These are phyloP conservation scores for Cataglyphis albicans DNA, from an alignment of 2,888 invertebrate species.

Conservation along the genomic window DNA sequence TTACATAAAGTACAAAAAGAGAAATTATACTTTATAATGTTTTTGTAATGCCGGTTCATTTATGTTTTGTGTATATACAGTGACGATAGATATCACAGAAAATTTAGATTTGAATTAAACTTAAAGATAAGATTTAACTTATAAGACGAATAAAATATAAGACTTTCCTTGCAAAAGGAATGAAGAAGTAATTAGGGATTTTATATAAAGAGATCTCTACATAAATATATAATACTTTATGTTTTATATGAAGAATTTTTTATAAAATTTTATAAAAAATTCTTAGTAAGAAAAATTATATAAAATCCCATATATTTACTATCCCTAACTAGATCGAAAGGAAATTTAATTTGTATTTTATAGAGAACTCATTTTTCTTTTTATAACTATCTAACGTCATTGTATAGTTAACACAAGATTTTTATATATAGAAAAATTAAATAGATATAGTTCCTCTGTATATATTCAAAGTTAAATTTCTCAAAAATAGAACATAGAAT, in stretches of 20 bases:
- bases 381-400: constrained; percentile 15
- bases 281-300: neutral
- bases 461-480: constrained; percentile 1
- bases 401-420: neutral
- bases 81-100: constrained; percentile 5
- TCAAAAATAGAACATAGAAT: neutral
- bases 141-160: neutral
- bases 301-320: neutral
- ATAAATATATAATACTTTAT: neutral
- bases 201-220: neutral
- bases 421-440: neutral
- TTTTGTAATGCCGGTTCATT: neutral
- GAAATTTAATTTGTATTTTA: neutral
- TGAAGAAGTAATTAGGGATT: neutral
- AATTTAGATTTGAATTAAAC: neutral
- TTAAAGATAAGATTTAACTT: neutral
- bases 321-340: neutral
- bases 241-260: neutral
- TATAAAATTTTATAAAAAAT: neutral
- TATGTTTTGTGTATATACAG: neutral
- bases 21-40: neutral
- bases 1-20: neutral
- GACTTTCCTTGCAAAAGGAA: neutral
- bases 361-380: neutral
- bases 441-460: neutral